A percentile compares a stretch with the other conserved stretches of the same genome.
These are phyloP conservation scores for Dasypolia templi DNA, from an alignment of 2,888 invertebrate species.

Conservation along the genomic window DNA sequence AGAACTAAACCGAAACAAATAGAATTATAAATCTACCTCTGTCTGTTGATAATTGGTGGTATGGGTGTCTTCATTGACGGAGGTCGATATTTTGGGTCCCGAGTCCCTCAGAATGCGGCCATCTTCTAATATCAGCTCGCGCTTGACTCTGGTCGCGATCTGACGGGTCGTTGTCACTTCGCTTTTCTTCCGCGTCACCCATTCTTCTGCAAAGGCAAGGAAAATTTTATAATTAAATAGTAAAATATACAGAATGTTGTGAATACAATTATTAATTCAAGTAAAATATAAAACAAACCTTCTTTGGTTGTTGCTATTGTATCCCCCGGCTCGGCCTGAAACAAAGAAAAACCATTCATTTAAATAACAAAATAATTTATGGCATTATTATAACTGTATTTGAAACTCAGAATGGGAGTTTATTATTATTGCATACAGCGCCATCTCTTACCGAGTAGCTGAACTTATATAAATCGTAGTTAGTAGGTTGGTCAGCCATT, in stretches of 20 bases:
- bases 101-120: constrained; percentile 97
- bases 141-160: constrained; percentile 97
- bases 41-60: constrained; percentile 97
- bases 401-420: neutral
- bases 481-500: constrained; percentile 76
- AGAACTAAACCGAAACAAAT: neutral
- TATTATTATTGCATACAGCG: constrained; percentile 65
- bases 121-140: constrained; percentile 97
- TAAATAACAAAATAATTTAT: neutral
- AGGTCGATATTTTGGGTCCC: constrained; percentile 97
- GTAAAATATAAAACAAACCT: constrained; percentile 87
- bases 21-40: constrained; percentile 89
- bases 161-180: constrained; percentile 97
- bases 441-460: constrained; percentile 89
- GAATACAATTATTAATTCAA: no score
- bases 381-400: neutral
- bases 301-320: constrained; percentile 96
- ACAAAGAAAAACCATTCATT: constrained; percentile 67
- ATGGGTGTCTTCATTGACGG: constrained; percentile 97
- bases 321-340: constrained; percentile 93
- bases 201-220: constrained; percentile 93
- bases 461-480: constrained; percentile 74
- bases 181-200: constrained; percentile 97
- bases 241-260: neutral
- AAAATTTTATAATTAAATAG: neutral